Base-by-base conservation (phyloP, 1,140 invertebrate genomes). In the Lepidurus packardi region DNA sequence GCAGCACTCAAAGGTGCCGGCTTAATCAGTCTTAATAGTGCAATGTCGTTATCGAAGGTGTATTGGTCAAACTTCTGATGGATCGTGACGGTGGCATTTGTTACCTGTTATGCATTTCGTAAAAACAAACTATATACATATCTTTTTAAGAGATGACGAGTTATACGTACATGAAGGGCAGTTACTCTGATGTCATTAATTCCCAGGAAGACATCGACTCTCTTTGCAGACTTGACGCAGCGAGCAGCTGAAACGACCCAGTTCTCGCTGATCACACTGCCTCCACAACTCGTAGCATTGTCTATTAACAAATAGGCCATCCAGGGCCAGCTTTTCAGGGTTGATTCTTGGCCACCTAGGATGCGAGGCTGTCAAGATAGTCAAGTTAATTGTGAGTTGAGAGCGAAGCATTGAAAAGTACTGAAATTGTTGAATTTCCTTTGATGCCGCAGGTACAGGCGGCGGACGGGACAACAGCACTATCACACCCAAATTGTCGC, bases 11-110 rank as follows among this genome's bases (percentile, higher is more conserved):
- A 92, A 7, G 73, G 77, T 1, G 92, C 90, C 1, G 81, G 79
- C 0, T 81, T 79, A 1, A 76, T 44, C 0, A 89, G 83, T 65
- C 83, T 85, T 0, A 92, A 34, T 2, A 94, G 82, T 0, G 88
- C 89, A 7, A 93, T 88, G 81, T 93, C 92, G 80, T 90, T 84
- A 78, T 86, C 81, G n/a, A 0, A 84, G n/a, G n/a, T n/a, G n/a
- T n/a, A n/a, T n/a, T n/a, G 0, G 84, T 2, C 77, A 80, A 87
- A 89, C 0, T 81, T 9, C 4, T 85, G 84, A 81, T 89, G 86
- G 3, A 83, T 78, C 1, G 83, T 81, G 34, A 84, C 83, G 43
- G 8, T 65, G 21, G 16, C 53, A 21, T 9, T 21, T 65, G 53
- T 21, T 1, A 65, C n/a, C 53, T 65, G 1, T 65, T 1, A 65